Conservation (phyloP, 1,140 invertebrate genomes). For the Dryas iulia region DNA sequence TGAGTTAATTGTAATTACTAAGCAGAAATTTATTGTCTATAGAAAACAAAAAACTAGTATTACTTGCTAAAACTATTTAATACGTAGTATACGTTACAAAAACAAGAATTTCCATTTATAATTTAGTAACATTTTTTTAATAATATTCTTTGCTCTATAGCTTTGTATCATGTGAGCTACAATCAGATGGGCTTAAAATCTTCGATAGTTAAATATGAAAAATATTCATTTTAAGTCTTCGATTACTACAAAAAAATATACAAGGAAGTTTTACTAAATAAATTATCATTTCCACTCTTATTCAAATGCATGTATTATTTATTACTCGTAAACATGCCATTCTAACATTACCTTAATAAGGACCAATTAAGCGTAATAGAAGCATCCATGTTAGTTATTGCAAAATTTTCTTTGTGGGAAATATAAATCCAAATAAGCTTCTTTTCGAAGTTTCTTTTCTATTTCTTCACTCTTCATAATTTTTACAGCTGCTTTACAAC, state of each 20-base stretch:
- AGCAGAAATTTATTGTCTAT: neutral
- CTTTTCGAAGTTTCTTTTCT: constrained; percentile 71
- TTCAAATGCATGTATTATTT: neutral
- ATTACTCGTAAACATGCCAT: neutral
- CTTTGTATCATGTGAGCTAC: too few relatives aligned
- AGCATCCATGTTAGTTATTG: constrained; percentile 37
- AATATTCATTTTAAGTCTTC: too few relatives aligned
- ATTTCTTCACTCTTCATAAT: constrained; percentile 76
- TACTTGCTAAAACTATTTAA: too few relatives aligned
- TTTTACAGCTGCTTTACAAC: constrained; percentile 74
- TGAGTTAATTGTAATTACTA: neutral
- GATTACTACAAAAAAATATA: neutral
- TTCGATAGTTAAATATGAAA: too few relatives aligned
- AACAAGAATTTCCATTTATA: too few relatives aligned
- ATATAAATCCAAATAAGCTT: constrained; percentile 75
- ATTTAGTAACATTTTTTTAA: too few relatives aligned
- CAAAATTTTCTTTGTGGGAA: constrained; percentile 68
- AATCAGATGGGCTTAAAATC: too few relatives aligned
- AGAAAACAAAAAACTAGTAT: neutral
- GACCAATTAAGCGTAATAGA: constrained; percentile 1
- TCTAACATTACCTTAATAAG: neutral
- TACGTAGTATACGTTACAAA: too few relatives aligned
- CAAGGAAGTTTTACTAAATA: neutral
- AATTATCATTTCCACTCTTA: neutral
- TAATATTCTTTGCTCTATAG: too few relatives aligned